Conservation (phyloP, 2,888 invertebrate genomes). For the Hoplodrina blanda region DNA sequence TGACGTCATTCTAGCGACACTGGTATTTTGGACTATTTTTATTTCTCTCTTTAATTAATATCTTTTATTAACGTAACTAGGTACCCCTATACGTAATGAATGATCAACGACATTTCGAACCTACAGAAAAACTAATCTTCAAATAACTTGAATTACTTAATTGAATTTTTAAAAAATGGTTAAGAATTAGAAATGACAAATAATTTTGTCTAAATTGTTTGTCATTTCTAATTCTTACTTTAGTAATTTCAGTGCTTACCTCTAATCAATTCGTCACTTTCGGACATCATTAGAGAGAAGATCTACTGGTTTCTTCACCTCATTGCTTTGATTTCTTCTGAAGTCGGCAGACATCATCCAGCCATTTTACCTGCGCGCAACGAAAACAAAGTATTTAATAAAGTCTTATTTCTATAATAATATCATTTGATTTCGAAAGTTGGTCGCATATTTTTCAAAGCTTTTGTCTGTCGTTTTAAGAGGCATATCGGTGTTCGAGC, state of each 20-base stretch:
- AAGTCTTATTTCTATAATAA: not conserved
- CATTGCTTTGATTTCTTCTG: slow-evolving; percentile 10
- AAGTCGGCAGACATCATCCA: not conserved
- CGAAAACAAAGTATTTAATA: slow-evolving; percentile 20
- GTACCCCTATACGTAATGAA: not conserved
- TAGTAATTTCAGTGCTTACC: slow-evolving; percentile 34
- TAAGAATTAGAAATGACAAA: too few relatives aligned
- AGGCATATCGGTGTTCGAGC: slow-evolving; percentile 13
- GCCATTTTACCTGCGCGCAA: slow-evolving; percentile 48
- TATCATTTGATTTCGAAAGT: not conserved
- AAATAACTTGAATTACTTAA: too few relatives aligned
- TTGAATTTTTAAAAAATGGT: too few relatives aligned
- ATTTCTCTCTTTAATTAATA: slow-evolving; percentile 7
- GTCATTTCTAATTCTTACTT: too few relatives aligned
- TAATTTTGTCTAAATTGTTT: too few relatives aligned
- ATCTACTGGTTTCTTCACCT: slow-evolving; percentile 18
- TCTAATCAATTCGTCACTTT: slow-evolving; percentile 1
- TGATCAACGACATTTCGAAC: not conserved
- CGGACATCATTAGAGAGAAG: not conserved
- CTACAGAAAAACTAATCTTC: too few relatives aligned
- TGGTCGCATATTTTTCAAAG: not conserved
- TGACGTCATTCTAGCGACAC: too few relatives aligned
- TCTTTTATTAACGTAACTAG: not conserved
- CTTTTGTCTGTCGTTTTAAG: slow-evolving; percentile 25
- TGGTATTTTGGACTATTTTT: not conserved